Evolutionary conservation across 2,888 invertebrate species (phyloP), one percentile per base, ranked within the genome.

Genomic region (Ptychoptera albimana): DNA sequence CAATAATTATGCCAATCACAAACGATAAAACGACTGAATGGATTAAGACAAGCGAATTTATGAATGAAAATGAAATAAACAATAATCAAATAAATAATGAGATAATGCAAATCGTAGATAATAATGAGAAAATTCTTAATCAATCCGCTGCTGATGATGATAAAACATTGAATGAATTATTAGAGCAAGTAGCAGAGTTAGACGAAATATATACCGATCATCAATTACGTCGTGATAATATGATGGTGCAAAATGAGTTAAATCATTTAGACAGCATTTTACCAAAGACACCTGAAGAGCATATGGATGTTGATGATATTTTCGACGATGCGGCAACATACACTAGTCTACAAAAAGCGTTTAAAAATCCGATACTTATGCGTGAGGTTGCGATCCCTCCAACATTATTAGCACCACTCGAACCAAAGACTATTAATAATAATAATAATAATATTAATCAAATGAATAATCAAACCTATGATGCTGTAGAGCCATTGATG

Each of bases 311-410:
- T 1, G 80, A 78, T 37, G 71, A 73, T 30, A 77, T 76, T 36
- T 82, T 82, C 50, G 77, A 81, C 55, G 87, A 87, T 54, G 73
- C 80, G 31, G 80, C 81, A 46, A 85, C 85, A 0, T 88, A 88
- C 56, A 82, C 84, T 1, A 87, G 87, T 57, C 65, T 88, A 43
- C 88, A 88, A 57, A 70, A 84, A 57, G 88, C 88, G 0, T 87
- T 87, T 67, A 84, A 79, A 60, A 86, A 88, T 63, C 87, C 87
- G 0, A 67, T 85, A 2, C 68, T 72, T 16, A 73, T 82, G 47
- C 63, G 67, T 1, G 79, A 80, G 52, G 68, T 78, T 0, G 59
- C 66, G 2, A 57, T 60, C 31, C 58, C 64, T 8, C 60, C 61
- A 45, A 50, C 56, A 48, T 2, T 11, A 32, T 35, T 42, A 8